These are phyloP conservation scores for Physocephala rufipes DNA, from an alignment of 2,888 invertebrate genomes.

Conservation along the genomic window DNA sequence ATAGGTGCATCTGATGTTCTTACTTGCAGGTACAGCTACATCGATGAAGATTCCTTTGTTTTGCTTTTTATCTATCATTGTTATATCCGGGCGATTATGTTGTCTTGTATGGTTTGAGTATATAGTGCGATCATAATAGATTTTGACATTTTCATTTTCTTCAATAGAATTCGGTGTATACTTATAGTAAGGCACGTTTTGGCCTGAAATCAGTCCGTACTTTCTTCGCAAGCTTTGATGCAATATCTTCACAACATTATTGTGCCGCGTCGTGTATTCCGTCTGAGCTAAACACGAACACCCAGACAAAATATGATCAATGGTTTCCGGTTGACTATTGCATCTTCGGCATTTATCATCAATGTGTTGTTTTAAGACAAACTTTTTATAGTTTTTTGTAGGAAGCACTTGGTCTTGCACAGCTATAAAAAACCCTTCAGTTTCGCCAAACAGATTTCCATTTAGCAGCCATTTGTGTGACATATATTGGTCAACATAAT, in stretches of 20 bases:
- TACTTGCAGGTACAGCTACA: background rate
- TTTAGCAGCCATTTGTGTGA: too few relatives aligned
- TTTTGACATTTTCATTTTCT: slow-evolving; percentile 24
- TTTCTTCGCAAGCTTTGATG: slow-evolving; percentile 19
- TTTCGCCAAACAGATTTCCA: too few relatives aligned
- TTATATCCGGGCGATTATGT: too few relatives aligned
- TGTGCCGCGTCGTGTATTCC: too few relatives aligned
- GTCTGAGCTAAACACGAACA: too few relatives aligned
- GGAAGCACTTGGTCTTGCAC: too few relatives aligned
- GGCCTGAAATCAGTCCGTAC: background rate
- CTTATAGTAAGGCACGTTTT: slow-evolving; percentile 15
- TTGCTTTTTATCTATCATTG: slow-evolving; percentile 19
- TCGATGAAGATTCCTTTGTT: background rate
- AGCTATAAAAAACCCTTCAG: too few relatives aligned
- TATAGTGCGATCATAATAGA: slow-evolving; percentile 33
- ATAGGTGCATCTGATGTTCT: too few relatives aligned
- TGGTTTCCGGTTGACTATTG: slow-evolving; percentile 16
- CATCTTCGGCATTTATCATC: slow-evolving; percentile 15
- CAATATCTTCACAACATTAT: slow-evolving; percentile 32
- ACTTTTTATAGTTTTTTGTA: too few relatives aligned
- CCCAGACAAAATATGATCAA: too few relatives aligned
- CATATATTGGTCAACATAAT: too few relatives aligned
- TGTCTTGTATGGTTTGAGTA: slow-evolving; percentile 29
- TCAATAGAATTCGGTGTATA: slow-evolving; percentile 17
- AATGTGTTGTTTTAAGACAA: background rate